These are phyloP conservation scores for Brachionus manjavacas DNA, from an alignment of 1,140 invertebrate genomes.

Conservation along the genomic window DNA sequence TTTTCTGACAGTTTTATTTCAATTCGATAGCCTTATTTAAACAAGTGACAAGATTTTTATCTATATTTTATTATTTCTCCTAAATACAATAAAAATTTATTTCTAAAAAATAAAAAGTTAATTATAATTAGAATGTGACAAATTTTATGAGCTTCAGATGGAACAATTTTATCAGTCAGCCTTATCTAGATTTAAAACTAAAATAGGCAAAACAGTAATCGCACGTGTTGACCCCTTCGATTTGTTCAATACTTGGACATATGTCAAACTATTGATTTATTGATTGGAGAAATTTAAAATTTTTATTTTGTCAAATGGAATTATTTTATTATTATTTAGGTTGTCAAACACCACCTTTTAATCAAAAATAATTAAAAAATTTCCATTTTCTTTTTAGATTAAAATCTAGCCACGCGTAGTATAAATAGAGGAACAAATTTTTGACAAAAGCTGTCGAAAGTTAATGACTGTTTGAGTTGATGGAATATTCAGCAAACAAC, in stretches of 20 bases:
- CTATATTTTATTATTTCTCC: neutral
- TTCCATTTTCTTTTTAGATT: neutral
- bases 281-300: neutral
- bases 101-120: neutral
- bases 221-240: neutral
- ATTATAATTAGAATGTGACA: neutral
- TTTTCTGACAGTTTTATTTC: neutral
- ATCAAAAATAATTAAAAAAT: neutral
- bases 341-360: neutral
- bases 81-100: neutral
- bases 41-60: neutral
- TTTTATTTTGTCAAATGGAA: neutral
- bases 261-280: slow-evolving; percentile 13
- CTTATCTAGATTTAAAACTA: neutral
- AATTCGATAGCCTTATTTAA: neutral
- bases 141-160: neutral
- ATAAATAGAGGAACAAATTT: neutral
- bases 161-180: neutral
- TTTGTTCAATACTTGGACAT: neutral
- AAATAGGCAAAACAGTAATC: neutral
- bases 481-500: neutral
- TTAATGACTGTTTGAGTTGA: neutral
- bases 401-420: neutral
- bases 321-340: neutral
- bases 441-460: neutral